These are phyloP conservation scores for Osmoderma eremita DNA, from an alignment of 2,888 invertebrate species.

Conservation along the genomic window DNA sequence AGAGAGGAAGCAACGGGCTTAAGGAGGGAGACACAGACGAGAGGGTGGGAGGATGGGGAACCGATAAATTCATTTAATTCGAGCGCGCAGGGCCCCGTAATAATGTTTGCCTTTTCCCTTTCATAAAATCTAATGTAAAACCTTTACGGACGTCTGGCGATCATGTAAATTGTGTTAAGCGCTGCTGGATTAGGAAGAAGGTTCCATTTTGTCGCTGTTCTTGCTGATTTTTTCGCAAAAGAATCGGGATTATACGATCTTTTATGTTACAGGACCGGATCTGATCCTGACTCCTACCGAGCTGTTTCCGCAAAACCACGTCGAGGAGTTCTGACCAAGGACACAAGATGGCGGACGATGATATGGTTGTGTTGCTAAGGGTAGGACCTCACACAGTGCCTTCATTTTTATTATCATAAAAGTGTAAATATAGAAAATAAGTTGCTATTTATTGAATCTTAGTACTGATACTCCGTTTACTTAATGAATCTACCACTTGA, in stretches of 20 bases:
- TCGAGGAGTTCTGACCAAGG: slow-evolving; percentile 27
- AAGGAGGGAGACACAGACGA: neutral
- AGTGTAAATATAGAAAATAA: too few relatives aligned
- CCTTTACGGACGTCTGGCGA: slow-evolving; percentile 23
- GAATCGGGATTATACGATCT: slow-evolving; percentile 47
- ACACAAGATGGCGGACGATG: too few relatives aligned
- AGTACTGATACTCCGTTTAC: too few relatives aligned
- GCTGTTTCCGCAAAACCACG: slow-evolving; percentile 56
- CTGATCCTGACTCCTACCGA: slow-evolving; percentile 60
- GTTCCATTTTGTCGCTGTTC: too few relatives aligned
- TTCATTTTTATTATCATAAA: too few relatives aligned
- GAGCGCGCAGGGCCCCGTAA: neutral
- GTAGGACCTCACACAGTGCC: too few relatives aligned
- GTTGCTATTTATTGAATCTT: too few relatives aligned
- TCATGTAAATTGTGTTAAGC: slow-evolving; percentile 42
- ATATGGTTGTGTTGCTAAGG: too few relatives aligned
- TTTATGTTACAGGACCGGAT: slow-evolving; percentile 61
- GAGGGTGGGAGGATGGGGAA: neutral
- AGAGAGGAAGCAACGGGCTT: too few relatives aligned
- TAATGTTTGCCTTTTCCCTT: slow-evolving; percentile 27
- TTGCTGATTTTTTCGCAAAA: slow-evolving; percentile 41
- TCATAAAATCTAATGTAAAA: slow-evolving; percentile 18
- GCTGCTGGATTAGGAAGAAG: slow-evolving; percentile 42
- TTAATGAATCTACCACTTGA: too few relatives aligned
- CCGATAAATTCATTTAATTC: slow-evolving; percentile 32